Conservation (phyloP, 2,113 vertebrate genomes). For the Myrmophylax atrothorax region DNA sequence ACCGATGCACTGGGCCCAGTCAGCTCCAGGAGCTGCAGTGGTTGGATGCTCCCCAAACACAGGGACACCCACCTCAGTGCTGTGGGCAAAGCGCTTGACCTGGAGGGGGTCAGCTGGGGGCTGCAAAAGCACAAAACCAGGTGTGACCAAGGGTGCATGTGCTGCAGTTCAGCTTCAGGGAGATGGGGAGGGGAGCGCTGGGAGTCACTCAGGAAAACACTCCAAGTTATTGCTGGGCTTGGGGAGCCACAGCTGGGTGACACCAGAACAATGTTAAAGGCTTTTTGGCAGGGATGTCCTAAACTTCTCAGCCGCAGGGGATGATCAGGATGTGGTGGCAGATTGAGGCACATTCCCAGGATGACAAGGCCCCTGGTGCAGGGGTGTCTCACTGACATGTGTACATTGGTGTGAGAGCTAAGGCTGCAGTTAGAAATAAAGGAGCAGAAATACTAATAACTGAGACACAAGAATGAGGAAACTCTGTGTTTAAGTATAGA, state of each 20-base stretch:
- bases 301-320: rapidly evolving
- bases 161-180: not conserved
- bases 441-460: not conserved
- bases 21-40: not conserved
- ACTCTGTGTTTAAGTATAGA: not conserved
- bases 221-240: not conserved
- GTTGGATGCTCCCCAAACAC: not conserved
- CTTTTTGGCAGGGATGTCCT: not conserved
- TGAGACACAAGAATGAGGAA: not conserved
- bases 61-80: not conserved
- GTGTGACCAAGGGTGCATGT: rapidly evolving
- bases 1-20: not conserved
- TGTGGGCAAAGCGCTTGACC: rapidly evolving
- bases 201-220: not conserved
- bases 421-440: not conserved
- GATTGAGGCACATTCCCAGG: not conserved
- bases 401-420: not conserved
- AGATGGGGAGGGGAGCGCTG: rapidly evolving
- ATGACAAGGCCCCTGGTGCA: rapidly evolving
- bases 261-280: not conserved
- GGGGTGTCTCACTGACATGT: not conserved
- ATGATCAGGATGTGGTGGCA: rapidly evolving
- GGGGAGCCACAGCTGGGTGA: not conserved
- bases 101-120: not conserved
- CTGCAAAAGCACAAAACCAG: not conserved